Evolutionary conservation across 1,140 invertebrate species (phyloP).

Genomic region (Akabosia matsudoensis): DNA sequence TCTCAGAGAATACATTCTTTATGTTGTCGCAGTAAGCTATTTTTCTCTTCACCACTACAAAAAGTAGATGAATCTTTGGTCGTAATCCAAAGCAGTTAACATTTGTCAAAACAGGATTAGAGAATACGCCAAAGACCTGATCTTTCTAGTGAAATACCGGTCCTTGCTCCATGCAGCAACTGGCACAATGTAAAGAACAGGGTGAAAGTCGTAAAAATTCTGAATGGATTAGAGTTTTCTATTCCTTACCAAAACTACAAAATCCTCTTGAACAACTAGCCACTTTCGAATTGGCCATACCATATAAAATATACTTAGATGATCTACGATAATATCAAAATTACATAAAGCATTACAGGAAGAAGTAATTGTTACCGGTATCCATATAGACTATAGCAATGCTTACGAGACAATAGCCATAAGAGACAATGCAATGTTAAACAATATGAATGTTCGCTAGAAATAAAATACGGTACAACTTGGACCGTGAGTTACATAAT

Average conservation of each 20-base stretch:
- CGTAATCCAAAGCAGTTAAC: constrained; percentile 21
- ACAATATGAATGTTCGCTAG: background rate
- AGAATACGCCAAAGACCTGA: background rate
- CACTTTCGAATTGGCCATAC: background rate
- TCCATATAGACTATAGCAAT: background rate
- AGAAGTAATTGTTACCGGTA: no score
- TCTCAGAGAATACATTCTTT: no score
- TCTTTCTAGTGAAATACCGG: no score
- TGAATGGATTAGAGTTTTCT: constrained; percentile 22
- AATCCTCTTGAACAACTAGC: constrained; percentile 1
- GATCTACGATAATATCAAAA: background rate
- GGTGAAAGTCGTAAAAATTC: constrained; percentile 9
- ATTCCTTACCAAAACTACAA: background rate
- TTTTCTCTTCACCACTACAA: background rate
- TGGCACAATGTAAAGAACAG: constrained; percentile 6
- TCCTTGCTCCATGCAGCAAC: background rate
- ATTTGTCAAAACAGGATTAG: constrained; percentile 6
- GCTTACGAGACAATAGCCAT: background rate
- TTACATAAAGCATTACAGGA: no score
- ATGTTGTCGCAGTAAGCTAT: no score
- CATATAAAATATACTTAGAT: background rate
- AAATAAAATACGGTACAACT: background rate
- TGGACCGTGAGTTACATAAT: background rate
- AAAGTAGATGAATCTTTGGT: background rate
- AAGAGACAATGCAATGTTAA: background rate